These are phyloP conservation scores for Drosophila recens DNA, from an alignment of 2,888 invertebrate species.

Conservation along the genomic window DNA sequence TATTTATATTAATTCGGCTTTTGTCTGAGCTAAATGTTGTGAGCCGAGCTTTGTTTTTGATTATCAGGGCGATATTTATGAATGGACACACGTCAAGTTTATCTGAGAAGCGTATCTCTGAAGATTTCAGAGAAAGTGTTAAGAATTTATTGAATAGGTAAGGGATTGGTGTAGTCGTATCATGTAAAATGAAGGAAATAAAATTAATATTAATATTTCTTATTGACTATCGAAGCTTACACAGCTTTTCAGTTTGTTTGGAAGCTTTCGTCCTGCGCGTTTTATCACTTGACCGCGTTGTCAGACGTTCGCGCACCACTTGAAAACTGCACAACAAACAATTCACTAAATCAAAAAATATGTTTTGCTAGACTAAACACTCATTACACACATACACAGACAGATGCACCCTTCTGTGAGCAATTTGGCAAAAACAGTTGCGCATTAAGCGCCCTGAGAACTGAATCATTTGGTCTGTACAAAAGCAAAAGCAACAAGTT, in stretches of 20 bases:
- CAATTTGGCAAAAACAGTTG: conserved; percentile 55
- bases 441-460: conserved; percentile 43
- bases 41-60: conserved; percentile 32
- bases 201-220: no score
- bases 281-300: conserved; percentile 10
- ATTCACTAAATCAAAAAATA: conserved; percentile 15
- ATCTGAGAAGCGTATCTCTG: conserved; percentile 1
- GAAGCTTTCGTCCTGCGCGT: conserved; percentile 20
- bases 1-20: conserved; percentile 36
- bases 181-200: neutral
- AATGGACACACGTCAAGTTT: conserved; percentile 21
- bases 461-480: conserved; percentile 47
- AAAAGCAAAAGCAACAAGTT: conserved; percentile 32
- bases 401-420: conserved; percentile 1
- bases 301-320: conserved; percentile 3
- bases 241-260: neutral
- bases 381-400: conserved; percentile 4
- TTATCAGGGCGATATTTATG: conserved; percentile 30
- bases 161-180: neutral
- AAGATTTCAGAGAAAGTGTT: conserved; percentile 32
- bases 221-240: neutral
- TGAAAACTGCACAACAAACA: conserved; percentile 18
- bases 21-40: conserved; percentile 40
- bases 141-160: neutral
- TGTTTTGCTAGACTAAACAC: conserved; percentile 16